phyloP scores from a whole-genome alignment of 2,888 invertebrate genomes.

The Scaptodrosophila latifasciaeformis region DNA sequence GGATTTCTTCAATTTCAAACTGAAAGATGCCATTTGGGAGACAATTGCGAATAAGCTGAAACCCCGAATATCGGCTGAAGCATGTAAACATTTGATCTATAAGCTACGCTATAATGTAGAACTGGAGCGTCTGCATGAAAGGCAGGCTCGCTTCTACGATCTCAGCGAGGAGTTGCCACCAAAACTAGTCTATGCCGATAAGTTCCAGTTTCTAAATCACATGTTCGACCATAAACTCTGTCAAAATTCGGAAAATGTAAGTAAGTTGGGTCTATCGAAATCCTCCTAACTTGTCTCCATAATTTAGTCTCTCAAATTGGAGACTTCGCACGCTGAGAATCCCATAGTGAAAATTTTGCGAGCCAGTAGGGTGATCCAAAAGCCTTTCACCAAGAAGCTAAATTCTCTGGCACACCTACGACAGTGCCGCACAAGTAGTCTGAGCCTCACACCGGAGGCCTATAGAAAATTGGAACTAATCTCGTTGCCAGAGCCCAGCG shows the following conservation, averaged over 20 bases:
- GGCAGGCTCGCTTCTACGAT: constrained; percentile 24
- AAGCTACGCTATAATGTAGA: constrained; percentile 41
- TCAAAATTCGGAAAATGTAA: too few species aligned
- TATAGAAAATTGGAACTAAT: constrained; percentile 25
- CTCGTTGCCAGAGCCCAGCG: too few species aligned
- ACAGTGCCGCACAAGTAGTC: constrained; percentile 12
- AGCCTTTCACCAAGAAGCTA: constrained; percentile 22
- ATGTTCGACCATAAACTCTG: constrained; percentile 25
- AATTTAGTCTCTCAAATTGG: too few species aligned
- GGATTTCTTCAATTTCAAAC: constrained; percentile 39
- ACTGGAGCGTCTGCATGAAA: constrained; percentile 24
- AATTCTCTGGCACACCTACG: constrained; percentile 29
- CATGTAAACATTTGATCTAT: constrained; percentile 35
- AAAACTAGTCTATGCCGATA: constrained; percentile 28
- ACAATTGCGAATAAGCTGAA: constrained; percentile 41
- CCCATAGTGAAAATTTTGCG: constrained; percentile 16
- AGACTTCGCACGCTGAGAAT: too few species aligned
- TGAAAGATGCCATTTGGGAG: constrained; percentile 35
- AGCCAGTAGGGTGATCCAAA: too few species aligned
- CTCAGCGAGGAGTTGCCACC: neutral
- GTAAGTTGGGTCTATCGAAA: too few species aligned
- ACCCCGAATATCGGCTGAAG: constrained; percentile 7
- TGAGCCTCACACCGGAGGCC: constrained; percentile 34
- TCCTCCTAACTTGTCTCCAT: too few species aligned
- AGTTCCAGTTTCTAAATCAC: constrained; percentile 37